Evolutionary conservation across 2,797 vertebrate species (phyloP).

Genomic region (Enteromius anoplus): DNA sequence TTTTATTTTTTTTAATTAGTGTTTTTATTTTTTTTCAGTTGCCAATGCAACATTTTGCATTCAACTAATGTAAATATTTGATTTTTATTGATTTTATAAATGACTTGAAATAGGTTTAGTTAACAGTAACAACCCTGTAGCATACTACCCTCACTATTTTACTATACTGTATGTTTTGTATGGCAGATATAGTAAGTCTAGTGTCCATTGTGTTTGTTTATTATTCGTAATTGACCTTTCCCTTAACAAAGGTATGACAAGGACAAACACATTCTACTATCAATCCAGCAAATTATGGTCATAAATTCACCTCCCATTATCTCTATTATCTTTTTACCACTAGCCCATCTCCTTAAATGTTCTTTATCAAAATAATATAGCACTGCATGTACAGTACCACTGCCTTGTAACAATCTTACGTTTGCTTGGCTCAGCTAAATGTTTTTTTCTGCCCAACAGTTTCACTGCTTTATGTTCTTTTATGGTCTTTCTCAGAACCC

Average conservation of each 20-base stretch:
- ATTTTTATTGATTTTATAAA: not conserved
- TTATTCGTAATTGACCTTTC: not conserved
- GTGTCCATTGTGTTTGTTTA: not conserved
- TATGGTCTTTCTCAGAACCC: not conserved
- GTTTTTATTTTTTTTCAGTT: not conserved
- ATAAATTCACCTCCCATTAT: not conserved
- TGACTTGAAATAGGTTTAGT: not conserved
- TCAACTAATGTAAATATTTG: not conserved
- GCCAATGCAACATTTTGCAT: not conserved
- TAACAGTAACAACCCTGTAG: not conserved
- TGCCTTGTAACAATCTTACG: not conserved
- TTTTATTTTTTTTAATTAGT: not conserved
- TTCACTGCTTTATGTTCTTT: not conserved
- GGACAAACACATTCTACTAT: not conserved
- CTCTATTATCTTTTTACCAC: not conserved
- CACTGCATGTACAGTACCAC: not conserved
- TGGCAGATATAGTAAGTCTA: not conserved
- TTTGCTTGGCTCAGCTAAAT: slow-evolving; percentile 2
- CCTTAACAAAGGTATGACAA: not conserved
- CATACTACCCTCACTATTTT: not conserved
- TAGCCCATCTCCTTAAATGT: not conserved
- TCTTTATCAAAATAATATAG: slow-evolving; percentile 9
- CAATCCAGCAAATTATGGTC: not conserved
- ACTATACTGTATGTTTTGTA: not conserved
- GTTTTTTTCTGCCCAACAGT: not conserved